Conservation (phyloP, 2,113 vertebrate species). For the Strigops habroptila region DNA sequence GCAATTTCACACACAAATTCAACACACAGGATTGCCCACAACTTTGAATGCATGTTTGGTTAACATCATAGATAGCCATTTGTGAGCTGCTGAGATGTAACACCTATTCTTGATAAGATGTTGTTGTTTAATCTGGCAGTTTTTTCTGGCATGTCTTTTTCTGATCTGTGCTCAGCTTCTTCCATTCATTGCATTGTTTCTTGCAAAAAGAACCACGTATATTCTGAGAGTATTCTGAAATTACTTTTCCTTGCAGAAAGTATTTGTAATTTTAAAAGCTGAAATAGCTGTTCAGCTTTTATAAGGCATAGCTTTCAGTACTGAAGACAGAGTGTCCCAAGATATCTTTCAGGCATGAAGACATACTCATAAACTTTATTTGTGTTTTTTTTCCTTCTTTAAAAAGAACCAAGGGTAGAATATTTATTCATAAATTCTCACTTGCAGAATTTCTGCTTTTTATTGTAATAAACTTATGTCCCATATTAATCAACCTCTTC, state of each 20-base stretch:
- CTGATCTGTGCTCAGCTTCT: not conserved
- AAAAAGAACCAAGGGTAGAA: not conserved
- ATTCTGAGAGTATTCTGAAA: not conserved
- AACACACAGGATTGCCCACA: not conserved
- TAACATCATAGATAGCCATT: not conserved
- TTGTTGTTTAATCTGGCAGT: not conserved
- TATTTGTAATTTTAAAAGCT: not conserved
- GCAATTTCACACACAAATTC: not conserved
- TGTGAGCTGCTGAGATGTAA: not conserved
- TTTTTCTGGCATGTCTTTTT: not conserved
- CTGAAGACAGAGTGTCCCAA: not conserved
- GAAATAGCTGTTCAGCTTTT: not conserved
- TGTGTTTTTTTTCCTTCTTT: not conserved
- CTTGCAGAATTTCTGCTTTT: not conserved
- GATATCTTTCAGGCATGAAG: not conserved
- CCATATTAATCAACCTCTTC: not conserved
- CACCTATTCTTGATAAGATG: not conserved
- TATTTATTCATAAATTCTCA: not conserved
- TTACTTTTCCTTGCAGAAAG: not conserved
- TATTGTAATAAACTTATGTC: not conserved
- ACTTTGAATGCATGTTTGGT: not conserved
- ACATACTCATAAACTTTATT: not conserved
- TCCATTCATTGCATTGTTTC: not conserved
- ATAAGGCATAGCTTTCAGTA: not conserved
- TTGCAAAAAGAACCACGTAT: not conserved